These are phyloP conservation scores for Drosophila oshimai DNA, from an alignment of 1,140 invertebrate genomes.

Conservation along the genomic window DNA sequence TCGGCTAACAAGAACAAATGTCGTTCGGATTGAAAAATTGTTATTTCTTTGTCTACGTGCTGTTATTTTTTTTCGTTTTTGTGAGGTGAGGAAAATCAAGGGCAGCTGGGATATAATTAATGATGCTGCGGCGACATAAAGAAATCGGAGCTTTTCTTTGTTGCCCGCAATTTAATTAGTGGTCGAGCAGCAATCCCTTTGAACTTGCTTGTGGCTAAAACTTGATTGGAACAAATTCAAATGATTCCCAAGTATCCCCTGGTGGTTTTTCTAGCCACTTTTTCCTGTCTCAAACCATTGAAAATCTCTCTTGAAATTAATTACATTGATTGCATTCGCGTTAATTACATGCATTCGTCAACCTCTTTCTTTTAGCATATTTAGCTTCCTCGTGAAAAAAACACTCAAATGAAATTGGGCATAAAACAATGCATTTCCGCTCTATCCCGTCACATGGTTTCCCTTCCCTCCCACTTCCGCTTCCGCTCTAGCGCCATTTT, in stretches of 20 bases:
- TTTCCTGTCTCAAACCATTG: background rate
- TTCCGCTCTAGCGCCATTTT: slow-evolving; percentile 33
- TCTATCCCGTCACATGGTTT: slow-evolving; percentile 30
- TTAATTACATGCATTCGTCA: slow-evolving; percentile 50
- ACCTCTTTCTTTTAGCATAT: background rate
- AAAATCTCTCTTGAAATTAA: slow-evolving; percentile 54
- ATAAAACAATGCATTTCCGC: slow-evolving; percentile 76
- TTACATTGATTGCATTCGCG: slow-evolving; percentile 61
- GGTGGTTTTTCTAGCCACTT: slow-evolving; percentile 9
- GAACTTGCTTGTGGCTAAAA: background rate
- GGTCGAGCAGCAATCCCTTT: slow-evolving; percentile 23
- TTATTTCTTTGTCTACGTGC: slow-evolving; percentile 8
- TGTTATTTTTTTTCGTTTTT: background rate
- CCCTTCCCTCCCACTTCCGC: slow-evolving; percentile 28
- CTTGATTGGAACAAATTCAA: slow-evolving; percentile 9
- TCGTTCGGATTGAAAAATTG: slow-evolving; percentile 48
- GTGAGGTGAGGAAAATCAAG: slow-evolving; percentile 13
- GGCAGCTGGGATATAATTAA: slow-evolving; percentile 28
- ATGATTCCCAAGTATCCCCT: background rate
- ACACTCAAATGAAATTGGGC: slow-evolving; percentile 69
- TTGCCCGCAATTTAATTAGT: slow-evolving; percentile 38
- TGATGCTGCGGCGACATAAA: slow-evolving; percentile 19
- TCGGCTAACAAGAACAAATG: slow-evolving; percentile 56
- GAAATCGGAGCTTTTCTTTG: slow-evolving; percentile 32
- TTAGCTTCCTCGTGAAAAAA: slow-evolving; percentile 30